A percentile compares a stretch with the other conserved stretches of the same genome.
phyloP scores from a whole-genome alignment of 2,797 vertebrate species.

The Tiaroga cobitis region DNA sequence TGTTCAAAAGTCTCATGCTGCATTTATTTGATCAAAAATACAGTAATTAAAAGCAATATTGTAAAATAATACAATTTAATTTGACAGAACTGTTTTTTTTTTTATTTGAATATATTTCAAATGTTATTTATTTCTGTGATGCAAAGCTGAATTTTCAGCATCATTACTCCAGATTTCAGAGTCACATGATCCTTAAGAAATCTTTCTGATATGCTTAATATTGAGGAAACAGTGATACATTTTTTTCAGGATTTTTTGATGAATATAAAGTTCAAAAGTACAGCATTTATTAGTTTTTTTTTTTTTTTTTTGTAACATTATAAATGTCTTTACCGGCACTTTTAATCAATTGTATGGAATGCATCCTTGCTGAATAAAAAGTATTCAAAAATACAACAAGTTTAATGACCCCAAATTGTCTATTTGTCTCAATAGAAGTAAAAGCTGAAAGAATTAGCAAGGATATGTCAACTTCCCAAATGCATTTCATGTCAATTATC shows the following conservation, averaged over 20 bases:
- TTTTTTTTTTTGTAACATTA: too few species aligned
- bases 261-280: not conserved
- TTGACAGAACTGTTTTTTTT: too few species aligned
- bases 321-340: not conserved
- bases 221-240: not conserved
- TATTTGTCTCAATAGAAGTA: not conserved
- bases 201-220: not conserved
- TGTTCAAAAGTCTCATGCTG: not conserved
- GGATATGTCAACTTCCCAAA: conserved; percentile 14
- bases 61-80: too few species aligned
- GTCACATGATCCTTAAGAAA: not conserved
- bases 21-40: not conserved
- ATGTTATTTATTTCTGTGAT: not conserved
- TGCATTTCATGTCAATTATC: not conserved
- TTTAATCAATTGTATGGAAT: not conserved
- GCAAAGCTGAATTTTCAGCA: not conserved
- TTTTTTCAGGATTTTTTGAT: not conserved
- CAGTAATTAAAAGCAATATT: not conserved
- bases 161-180: not conserved
- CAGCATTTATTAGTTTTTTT: not conserved
- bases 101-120: not conserved
- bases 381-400: not conserved
- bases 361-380: not conserved
- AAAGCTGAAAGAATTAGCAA: not conserved
- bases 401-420: not conserved